Conservation (phyloP, 2,797 vertebrate species). For the Periophthalmus magnuspinnatus region DNA sequence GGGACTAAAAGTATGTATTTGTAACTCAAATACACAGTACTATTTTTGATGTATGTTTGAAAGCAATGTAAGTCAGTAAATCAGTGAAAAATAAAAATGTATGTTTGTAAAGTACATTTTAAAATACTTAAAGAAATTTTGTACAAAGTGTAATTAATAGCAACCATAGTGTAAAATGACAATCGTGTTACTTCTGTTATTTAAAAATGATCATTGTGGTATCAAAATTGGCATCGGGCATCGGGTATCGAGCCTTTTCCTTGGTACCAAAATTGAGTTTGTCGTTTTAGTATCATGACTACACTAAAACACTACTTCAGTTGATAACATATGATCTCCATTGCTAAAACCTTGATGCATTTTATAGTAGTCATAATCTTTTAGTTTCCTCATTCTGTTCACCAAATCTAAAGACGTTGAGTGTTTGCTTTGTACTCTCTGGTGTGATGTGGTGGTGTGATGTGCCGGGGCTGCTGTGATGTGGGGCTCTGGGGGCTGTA, state of each 20-base stretch:
- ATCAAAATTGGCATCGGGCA: too few species aligned
- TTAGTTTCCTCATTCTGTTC: slow-evolving; percentile 22
- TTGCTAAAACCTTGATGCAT: not conserved
- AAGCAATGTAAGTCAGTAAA: not conserved
- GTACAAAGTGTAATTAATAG: too few species aligned
- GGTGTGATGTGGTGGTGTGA: slow-evolving; percentile 37
- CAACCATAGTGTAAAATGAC: too few species aligned
- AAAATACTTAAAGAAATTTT: too few species aligned
- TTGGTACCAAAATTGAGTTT: too few species aligned
- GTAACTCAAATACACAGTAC: not conserved
- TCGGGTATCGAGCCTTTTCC: too few species aligned
- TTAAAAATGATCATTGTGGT: too few species aligned
- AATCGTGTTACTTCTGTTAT: too few species aligned
- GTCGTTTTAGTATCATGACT: too few species aligned
- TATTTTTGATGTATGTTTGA: not conserved
- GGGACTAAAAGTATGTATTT: not conserved
- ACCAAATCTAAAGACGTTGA: not conserved
- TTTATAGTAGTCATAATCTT: not conserved
- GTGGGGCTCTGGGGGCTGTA: slow-evolving; percentile 46
- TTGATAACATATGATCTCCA: not conserved
- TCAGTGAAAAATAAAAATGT: not conserved
- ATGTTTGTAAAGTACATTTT: too few species aligned
- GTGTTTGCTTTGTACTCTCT: slow-evolving; percentile 19
- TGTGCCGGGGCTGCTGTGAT: slow-evolving; percentile 46
- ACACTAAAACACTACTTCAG: not conserved